Evolutionary conservation across 1,140 invertebrate species (phyloP), one percentile per base, ranked within the genome.

Genomic region (Lasioglossum baleicum): DNA sequence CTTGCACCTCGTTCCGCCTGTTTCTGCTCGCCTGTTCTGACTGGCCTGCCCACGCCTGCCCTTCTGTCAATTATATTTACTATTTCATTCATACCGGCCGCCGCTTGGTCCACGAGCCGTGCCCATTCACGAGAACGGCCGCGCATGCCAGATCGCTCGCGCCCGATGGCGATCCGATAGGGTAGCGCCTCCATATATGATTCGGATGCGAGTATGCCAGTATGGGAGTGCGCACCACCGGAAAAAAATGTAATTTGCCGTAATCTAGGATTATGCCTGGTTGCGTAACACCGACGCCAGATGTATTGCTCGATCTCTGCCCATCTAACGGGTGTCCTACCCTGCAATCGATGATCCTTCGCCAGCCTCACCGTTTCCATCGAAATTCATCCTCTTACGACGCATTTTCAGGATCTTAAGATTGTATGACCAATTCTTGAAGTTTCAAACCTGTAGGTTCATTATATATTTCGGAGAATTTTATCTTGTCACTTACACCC

Each of bases 31-130:
- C 80, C 78, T 88, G 90, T 86, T 88, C 89, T 86, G 88, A 88
- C 90, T 89, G 86, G 88, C 84, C 90, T 90, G 90, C 90, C 90
- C 90, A 91, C 90, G 90, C 90, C 83, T 91, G 90, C 90, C 90
- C 90, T 90, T 90, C 90, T 90, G 90, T 91, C 90, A 91, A 91
- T 91, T 91, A 91, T 91, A 91, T 91, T 91, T 91, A 91, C 90
- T 91, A 91, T 90, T 91, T 91, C 90, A 91, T 91, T 91, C 90
- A 91, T 91, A 91, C 90, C 20, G 75, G 73, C 83, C 80, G 82
- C 75, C 81, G 84, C 87, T 88, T 89, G 90, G 86, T 90, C 88
- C 86, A 89, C 85, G 78, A 81, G 84, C 76, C 87, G 87, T 88
- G 86, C 83, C 88, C 90, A 91, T 91, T 91, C 90, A 91, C 87